These are phyloP conservation scores for Sandelia bainsii DNA, from an alignment of 2,797 vertebrate genomes.

Conservation along the genomic window DNA sequence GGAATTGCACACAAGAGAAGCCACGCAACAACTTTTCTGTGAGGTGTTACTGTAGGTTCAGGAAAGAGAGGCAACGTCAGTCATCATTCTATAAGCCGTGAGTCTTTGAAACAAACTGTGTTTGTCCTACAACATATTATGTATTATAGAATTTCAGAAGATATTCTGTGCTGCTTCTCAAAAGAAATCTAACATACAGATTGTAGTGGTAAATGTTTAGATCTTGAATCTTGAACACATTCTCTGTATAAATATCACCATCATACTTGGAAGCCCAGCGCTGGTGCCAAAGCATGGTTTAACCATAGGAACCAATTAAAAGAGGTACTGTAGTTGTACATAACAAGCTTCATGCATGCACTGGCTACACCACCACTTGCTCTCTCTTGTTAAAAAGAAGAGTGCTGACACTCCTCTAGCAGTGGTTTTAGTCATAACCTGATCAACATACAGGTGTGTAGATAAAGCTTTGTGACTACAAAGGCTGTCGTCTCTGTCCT, in stretches of 20 bases:
- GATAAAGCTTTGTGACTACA: slow-evolving; percentile 46
- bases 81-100: slow-evolving; percentile 40
- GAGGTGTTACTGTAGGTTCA: slow-evolving; percentile 33
- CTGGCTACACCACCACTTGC: slow-evolving; percentile 36
- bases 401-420: slow-evolving; percentile 28
- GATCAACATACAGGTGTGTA: slow-evolving; percentile 37
- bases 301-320: slow-evolving; percentile 47
- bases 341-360: slow-evolving; percentile 65
- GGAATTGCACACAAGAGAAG: slow-evolving; percentile 56
- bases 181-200: slow-evolving; percentile 16
- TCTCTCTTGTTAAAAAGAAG: slow-evolving; percentile 21
- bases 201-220: slow-evolving; percentile 26
- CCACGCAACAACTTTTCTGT: slow-evolving; percentile 28
- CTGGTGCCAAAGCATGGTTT: slow-evolving; percentile 71
- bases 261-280: slow-evolving; percentile 25
- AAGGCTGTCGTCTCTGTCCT: slow-evolving; percentile 32
- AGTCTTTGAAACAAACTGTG: slow-evolving; percentile 37
- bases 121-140: slow-evolving; percentile 35
- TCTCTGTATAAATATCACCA: slow-evolving; percentile 21
- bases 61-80: slow-evolving; percentile 23
- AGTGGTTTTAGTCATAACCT: slow-evolving; percentile 27
- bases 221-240: slow-evolving; percentile 15
- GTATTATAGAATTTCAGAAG: slow-evolving; percentile 20
- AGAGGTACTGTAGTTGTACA: slow-evolving; percentile 72
- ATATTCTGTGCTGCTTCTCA: slow-evolving; percentile 38